These are phyloP conservation scores for Stenurella melanura DNA, from an alignment of 2,888 invertebrate genomes.

Conservation along the genomic window DNA sequence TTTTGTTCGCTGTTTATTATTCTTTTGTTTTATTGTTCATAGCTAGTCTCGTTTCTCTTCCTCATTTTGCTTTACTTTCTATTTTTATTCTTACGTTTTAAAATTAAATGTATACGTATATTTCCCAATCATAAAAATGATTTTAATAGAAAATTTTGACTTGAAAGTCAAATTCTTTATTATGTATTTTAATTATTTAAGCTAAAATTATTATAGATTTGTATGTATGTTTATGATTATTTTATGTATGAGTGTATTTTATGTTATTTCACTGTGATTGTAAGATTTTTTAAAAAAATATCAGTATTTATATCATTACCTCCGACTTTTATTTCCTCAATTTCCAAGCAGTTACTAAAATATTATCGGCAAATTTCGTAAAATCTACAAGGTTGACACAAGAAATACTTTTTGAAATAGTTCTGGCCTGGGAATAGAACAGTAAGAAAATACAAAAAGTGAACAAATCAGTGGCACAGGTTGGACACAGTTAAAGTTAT, in stretches of 20 bases:
- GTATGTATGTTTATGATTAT: conserved; percentile 61
- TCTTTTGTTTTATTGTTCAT: conserved; percentile 63
- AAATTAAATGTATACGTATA: conserved; percentile 43
- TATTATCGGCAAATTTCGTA: no score
- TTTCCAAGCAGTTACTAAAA: no score
- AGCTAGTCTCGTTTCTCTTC: conserved; percentile 67
- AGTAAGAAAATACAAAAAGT: no score
- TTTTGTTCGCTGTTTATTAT: conserved; percentile 51
- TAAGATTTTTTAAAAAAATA: conserved; percentile 67
- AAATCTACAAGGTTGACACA: no score
- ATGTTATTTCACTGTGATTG: conserved; percentile 70
- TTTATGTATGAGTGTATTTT: conserved; percentile 68
- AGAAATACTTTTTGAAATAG: no score
- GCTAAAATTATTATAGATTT: conserved; percentile 58
- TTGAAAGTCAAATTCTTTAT: conserved; percentile 47
- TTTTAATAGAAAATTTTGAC: conserved; percentile 55
- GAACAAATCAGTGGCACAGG: no score
- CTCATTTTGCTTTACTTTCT: conserved; percentile 51
- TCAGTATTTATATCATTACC: conserved; percentile 65
- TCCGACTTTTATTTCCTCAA: background rate
- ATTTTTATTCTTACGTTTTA: conserved; percentile 56
- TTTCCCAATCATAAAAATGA: conserved; percentile 66
- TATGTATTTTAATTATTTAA: conserved; percentile 59
- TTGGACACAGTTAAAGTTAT: no score
- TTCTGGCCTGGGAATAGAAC: no score